Evolutionary conservation across 2,888 invertebrate genomes (phyloP), one percentile per base, ranked within the genome.

Genomic region (Muschampia plurimacula): DNA sequence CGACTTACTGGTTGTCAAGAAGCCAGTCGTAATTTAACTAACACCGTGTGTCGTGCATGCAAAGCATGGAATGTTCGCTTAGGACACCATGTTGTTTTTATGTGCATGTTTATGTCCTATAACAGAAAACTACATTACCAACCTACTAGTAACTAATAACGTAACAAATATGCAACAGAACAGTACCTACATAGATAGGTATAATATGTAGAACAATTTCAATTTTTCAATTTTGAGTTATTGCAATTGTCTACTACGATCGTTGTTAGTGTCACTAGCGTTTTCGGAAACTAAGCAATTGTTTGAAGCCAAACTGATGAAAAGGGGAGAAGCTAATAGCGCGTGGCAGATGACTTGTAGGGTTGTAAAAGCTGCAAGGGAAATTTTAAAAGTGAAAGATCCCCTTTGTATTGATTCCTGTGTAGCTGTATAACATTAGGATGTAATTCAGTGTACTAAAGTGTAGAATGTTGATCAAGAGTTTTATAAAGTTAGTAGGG

Each of bases 1-100:
- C 59, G 32, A 59, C 32, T 59, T 28, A 60, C 60, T 66, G 67
- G 68, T 63, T 67, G 65, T 63, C 73, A 71, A 60, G 66, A 67
- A 62, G 57, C 68, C 46, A 49, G 64, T 65, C 41, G 57, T 67
- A 72, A 65, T 64, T 66, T 52, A 41, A 32, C 66, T 28, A 28
- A 15, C 28, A 59, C 15, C 13, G 70, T 59, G 66, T 68, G 69
- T 65, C 66, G 55, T 60, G 69, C 68, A 72, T 76, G 68, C 72
- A 68, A 68, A 73, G 70, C 57, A 44, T 46, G 70, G 67, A 55
- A 60, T 69, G 52, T 60, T 46, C 39, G 41, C 28, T 69, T n/a
- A 9, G 46, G 41, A 60, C 32, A 52, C 55, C 64, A 22, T 52
- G 8, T 8, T 39, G 57, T 41, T 64, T 67, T 72, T 28, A 66